These are phyloP conservation scores for Limenitis camilla DNA, from an alignment of 2,888 invertebrate species.

Conservation along the genomic window DNA sequence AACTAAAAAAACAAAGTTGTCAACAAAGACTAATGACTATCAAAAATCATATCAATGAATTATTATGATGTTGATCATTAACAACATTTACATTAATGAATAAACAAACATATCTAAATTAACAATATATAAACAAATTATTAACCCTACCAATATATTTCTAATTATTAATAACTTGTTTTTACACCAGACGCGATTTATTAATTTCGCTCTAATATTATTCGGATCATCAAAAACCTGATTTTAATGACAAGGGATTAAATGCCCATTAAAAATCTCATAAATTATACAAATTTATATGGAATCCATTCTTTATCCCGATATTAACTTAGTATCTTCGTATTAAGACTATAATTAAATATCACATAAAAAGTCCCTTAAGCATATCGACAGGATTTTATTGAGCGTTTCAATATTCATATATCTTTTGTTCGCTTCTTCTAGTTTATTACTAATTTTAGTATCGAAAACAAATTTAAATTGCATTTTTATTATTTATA, in stretches of 20 bases:
- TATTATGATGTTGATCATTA: too few species aligned
- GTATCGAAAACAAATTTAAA: neutral
- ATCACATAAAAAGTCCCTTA: conserved; percentile 53
- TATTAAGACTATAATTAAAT: conserved; percentile 69
- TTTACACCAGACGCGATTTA: conserved; percentile 8
- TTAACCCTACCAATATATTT: too few species aligned
- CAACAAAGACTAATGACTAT: too few species aligned
- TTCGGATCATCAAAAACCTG: conserved; percentile 12
- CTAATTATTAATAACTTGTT: neutral
- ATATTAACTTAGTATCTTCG: conserved; percentile 65
- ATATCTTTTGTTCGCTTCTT: conserved; percentile 45
- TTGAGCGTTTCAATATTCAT: conserved; percentile 51
- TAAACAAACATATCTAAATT: too few species aligned
- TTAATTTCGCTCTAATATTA: conserved; percentile 14
- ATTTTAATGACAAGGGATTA: conserved; percentile 35
- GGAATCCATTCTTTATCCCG: conserved; percentile 61
- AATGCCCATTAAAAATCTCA: conserved; percentile 50
- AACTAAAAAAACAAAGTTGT: too few species aligned
- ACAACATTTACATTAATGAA: too few species aligned
- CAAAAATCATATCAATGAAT: too few species aligned
- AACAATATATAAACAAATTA: too few species aligned
- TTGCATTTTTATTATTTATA: too few species aligned
- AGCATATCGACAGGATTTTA: conserved; percentile 47
- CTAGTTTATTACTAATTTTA: conserved; percentile 47
- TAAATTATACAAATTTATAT: conserved; percentile 68